These are phyloP conservation scores for Crenichthys baileyi DNA, from an alignment of 2,797 vertebrate genomes.

Conservation along the genomic window DNA sequence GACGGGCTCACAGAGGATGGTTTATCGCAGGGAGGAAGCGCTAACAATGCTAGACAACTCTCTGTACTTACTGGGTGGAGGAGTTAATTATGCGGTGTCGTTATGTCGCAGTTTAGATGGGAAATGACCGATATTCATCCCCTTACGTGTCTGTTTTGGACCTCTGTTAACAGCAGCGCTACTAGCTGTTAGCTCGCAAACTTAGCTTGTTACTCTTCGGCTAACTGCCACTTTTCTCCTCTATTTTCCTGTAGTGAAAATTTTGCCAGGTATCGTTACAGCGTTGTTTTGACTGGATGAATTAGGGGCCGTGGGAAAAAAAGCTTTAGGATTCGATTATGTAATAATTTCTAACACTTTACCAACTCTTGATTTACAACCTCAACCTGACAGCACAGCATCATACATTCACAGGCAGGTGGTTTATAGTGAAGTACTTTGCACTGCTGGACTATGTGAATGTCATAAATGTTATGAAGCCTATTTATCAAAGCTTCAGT, in stretches of 20 bases:
- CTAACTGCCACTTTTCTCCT: background rate
- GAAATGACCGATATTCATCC: background rate
- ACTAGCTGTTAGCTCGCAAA: slow-evolving; percentile 35
- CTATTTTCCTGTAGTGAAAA: background rate
- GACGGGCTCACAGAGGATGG: slow-evolving; percentile 56
- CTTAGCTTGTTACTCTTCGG: slow-evolving; percentile 42
- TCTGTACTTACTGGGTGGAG: slow-evolving; percentile 14
- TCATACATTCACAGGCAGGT: slow-evolving; percentile 27
- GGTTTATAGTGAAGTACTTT: slow-evolving; percentile 7
- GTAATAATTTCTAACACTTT: background rate
- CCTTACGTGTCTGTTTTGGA: background rate
- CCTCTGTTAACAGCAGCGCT: background rate
- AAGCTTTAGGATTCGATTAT: background rate
- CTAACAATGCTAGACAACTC: slow-evolving; percentile 47
- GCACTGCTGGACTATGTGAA: background rate
- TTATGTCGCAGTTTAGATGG: background rate
- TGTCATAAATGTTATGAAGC: background rate
- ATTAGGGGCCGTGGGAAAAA: background rate
- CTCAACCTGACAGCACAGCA: slow-evolving; percentile 1
- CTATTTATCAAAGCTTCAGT: no score
- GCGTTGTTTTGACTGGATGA: background rate
- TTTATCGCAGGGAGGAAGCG: slow-evolving; percentile 44
- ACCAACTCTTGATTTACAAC: slow-evolving; percentile 6
- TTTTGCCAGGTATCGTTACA: background rate
- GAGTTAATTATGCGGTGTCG: background rate